A percentile compares a stretch with the other conserved stretches of the same genome.
Evolutionary conservation across 2,888 invertebrate species (phyloP).

Genomic region (Alsophila aescularia): DNA sequence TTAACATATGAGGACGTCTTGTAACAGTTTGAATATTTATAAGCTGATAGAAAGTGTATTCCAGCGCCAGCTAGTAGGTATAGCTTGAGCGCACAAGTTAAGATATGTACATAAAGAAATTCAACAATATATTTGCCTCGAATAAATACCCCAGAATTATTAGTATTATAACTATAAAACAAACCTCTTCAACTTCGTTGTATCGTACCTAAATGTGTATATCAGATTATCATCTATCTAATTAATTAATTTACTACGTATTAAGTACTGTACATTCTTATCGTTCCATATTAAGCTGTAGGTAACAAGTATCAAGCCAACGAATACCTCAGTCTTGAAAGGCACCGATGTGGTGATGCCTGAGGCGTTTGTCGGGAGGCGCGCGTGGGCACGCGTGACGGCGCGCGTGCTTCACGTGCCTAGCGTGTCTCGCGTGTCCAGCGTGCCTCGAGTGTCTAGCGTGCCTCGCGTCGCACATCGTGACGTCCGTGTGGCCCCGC

Average conservation of each 20-base stretch:
- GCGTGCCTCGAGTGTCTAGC: too few relatives aligned
- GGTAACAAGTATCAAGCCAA: slow-evolving; percentile 25
- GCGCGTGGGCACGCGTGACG: too few relatives aligned
- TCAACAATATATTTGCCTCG: too few relatives aligned
- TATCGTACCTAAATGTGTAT: not conserved
- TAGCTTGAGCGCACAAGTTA: too few relatives aligned
- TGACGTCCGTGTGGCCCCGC: slow-evolving; percentile 4
- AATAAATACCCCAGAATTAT: not conserved
- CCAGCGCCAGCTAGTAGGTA: too few relatives aligned
- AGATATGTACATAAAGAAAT: too few relatives aligned
- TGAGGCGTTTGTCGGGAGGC: too few relatives aligned
- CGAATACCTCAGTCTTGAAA: slow-evolving; percentile 25
- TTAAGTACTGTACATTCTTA: slow-evolving; percentile 16
- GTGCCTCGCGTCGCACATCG: not conserved
- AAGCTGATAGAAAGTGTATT: too few relatives aligned
- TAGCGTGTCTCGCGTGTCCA: too few relatives aligned
- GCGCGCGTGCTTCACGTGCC: not conserved
- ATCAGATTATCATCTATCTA: not conserved
- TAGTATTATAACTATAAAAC: not conserved
- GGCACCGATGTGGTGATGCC: slow-evolving; percentile 25
- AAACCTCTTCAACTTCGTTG: not conserved
- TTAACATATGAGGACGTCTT: too few relatives aligned
- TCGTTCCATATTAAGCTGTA: slow-evolving; percentile 18
- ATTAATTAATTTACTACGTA: slow-evolving; percentile 5
- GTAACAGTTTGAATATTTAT: too few relatives aligned